Percentiles rank a stretch among this genome's conserved stretches.
These are phyloP conservation scores for Tolmerus cingulatus DNA, from an alignment of 2,888 invertebrate genomes.

Conservation along the genomic window DNA sequence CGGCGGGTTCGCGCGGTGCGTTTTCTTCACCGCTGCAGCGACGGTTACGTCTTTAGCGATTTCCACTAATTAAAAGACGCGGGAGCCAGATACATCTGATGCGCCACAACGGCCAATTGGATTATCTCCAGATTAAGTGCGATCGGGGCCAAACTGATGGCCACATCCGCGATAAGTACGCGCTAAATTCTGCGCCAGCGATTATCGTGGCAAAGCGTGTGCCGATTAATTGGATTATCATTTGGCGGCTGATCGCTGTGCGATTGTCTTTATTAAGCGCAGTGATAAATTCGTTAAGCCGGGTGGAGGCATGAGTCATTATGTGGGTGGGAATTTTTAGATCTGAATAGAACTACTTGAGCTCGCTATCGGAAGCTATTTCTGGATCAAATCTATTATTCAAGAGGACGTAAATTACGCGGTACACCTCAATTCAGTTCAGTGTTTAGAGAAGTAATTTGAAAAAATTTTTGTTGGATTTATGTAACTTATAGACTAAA, in stretches of 20 bases:
- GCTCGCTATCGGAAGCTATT: background rate
- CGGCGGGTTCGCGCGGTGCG: background rate
- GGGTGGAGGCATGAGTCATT: background rate
- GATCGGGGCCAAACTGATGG: background rate
- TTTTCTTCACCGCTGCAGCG: background rate
- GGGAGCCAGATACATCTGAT: background rate
- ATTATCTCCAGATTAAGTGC: background rate
- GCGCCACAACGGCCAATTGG: background rate
- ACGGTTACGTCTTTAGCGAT: background rate
- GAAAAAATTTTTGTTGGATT: background rate
- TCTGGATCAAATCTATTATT: background rate
- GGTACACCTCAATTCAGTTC: background rate
- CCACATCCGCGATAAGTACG: background rate
- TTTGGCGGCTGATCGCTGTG: background rate
- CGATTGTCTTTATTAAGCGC: background rate
- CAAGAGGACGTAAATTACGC: background rate
- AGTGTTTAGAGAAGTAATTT: background rate
- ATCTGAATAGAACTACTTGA: background rate
- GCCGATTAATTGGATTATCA: background rate
- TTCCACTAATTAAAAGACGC: background rate
- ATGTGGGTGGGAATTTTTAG: background rate
- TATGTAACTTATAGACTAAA: too few relatives aligned
- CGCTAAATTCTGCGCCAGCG: background rate
- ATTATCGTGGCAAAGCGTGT: background rate
- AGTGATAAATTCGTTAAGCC: background rate